These are phyloP conservation scores for Seriola quinqueradiata DNA, from an alignment of 2,113 vertebrate genomes.

Conservation along the genomic window DNA sequence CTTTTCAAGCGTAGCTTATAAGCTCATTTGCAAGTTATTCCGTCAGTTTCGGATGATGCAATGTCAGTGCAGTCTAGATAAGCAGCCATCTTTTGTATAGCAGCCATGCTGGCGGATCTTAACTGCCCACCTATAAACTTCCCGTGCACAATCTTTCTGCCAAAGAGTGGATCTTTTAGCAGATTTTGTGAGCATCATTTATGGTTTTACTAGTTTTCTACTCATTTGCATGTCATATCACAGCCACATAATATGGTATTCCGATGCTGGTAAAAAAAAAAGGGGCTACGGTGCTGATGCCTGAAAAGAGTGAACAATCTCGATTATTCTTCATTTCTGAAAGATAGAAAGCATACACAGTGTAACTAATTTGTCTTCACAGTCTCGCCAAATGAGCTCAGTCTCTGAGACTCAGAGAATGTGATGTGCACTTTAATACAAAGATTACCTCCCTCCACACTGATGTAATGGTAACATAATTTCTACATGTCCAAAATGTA, in stretches of 20 bases:
- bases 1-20: background rate
- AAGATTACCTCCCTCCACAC: background rate
- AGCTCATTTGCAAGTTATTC: background rate
- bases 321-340: background rate
- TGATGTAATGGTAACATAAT: background rate
- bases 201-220: background rate
- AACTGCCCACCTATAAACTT: constrained; percentile 1
- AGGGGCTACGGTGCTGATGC: background rate
- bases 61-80: background rate
- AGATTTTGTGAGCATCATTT: constrained; percentile 1
- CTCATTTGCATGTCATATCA: constrained; percentile 14
- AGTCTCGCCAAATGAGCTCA: background rate
- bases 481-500: background rate
- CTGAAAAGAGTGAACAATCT: background rate
- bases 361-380: background rate
- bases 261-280: background rate
- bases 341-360: background rate
- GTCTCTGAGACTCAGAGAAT: constrained; percentile 1
- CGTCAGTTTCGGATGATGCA: background rate
- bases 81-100: background rate
- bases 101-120: background rate
- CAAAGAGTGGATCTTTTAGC: background rate
- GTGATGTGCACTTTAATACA: background rate
- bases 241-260: background rate
- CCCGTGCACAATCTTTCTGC: background rate